Evolutionary conservation across 2,888 invertebrate genomes (phyloP), one percentile per base, ranked within the genome.

Genomic region (Panopea generosa): DNA sequence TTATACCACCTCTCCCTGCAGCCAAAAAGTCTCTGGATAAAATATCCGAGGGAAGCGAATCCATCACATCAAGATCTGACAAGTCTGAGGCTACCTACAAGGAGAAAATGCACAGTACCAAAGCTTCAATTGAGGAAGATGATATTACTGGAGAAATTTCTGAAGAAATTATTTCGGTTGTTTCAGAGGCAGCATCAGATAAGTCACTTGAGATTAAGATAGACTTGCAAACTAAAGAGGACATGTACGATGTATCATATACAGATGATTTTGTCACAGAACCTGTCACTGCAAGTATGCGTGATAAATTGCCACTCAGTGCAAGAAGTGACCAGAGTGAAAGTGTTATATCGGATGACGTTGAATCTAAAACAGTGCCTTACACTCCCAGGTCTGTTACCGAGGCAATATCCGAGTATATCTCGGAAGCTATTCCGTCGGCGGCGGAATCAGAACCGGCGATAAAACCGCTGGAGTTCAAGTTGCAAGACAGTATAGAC

Each of bases 11-110:
- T 9, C 33, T 33, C 4, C 22, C 22, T 7, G 14, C 62, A 20
- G 22, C 38, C 9, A 56, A 72, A 43, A 65, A 60, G 11, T 60
- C 75, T 7, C 72, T 89, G 59, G 87, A 88, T 45, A 84, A 83
- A 20, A 88, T 89, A 26, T 88, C 87, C 1, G 89, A 89, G 55
- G 87, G 84, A 11, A 88, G 87, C 49, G 89, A 87, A 71, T 82
- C 86, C 9, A 29, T 52, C 11, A 66, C 70, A 6, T 52, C 66
- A 2, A 27, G 66, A 7, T 68, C 68, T 18, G 68, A 68, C 3
- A 50, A 11, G 16, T 45, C 45, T 4, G 45, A 45, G 16, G 4
- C 20, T 3, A 45, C 45, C 4, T 45, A 45, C 45, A 69, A 63
- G 40, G 56, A 56, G 18, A 40, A 24, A 38, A 33, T 27, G 49